phyloP scores from a whole-genome alignment of 2,888 invertebrate genomes.

The Mythimna loreyi region DNA sequence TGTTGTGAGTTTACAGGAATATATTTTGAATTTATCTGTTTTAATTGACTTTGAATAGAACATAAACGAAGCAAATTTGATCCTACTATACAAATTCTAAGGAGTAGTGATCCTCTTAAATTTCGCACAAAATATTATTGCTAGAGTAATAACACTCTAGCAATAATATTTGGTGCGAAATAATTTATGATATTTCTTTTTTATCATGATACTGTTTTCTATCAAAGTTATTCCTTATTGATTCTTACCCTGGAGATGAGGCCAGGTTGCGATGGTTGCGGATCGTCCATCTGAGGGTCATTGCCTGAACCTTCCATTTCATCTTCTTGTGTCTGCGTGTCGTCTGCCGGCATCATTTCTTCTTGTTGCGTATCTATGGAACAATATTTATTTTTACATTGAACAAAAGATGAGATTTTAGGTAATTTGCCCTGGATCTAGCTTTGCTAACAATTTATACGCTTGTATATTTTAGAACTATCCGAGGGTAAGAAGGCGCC shows the following conservation, averaged over 20 bases:
- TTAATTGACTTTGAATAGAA: neutral
- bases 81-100: too few relatives aligned
- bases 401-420: neutral
- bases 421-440: too few relatives aligned
- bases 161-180: too few relatives aligned
- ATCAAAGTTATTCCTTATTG: neutral
- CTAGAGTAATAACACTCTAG: too few relatives aligned
- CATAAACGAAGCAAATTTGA: neutral
- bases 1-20: neutral
- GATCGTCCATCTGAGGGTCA: conserved; percentile 77
- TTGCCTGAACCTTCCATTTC: conserved; percentile 91
- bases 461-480: too few relatives aligned
- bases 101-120: too few relatives aligned
- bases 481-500: too few relatives aligned
- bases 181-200: too few relatives aligned
- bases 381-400: neutral
- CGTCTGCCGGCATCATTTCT: conserved; percentile 75
- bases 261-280: conserved; percentile 63
- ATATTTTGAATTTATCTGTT: neutral
- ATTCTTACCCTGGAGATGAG: conserved; percentile 77
- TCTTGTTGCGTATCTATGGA: conserved; percentile 47
- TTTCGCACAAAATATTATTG: too few relatives aligned
- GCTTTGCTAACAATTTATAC: too few relatives aligned
- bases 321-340: conserved; percentile 71
- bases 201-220: too few relatives aligned